Percentiles rank a stretch among this genome's conserved stretches.
These are phyloP conservation scores for Pedetes capensis DNA, from an alignment of 2,113 vertebrate species.

Conservation along the genomic window DNA sequence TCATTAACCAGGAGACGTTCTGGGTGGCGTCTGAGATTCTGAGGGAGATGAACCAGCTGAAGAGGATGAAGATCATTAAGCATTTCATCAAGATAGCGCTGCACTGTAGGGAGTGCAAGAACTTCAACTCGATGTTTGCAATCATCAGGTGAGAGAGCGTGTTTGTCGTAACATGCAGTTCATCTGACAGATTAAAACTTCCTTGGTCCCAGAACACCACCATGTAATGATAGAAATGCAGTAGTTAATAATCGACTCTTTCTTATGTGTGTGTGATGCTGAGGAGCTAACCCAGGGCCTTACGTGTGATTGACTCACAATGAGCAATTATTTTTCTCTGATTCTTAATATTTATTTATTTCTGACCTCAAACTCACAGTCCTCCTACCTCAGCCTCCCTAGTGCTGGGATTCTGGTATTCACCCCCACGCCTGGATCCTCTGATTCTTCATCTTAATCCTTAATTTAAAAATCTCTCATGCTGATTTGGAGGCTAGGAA, in stretches of 20 bases:
- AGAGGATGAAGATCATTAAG: constrained; percentile 98
- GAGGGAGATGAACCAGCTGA: constrained; percentile 95
- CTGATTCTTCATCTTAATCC: background rate
- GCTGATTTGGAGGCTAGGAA: background rate
- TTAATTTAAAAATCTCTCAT: background rate
- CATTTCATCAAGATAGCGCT: constrained; percentile 99
- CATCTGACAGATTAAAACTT: background rate
- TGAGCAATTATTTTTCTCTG: background rate
- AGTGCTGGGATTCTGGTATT: too few relatives aligned
- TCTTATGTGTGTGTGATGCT: background rate
- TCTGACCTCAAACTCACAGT: too few relatives aligned
- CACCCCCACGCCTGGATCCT: too few relatives aligned
- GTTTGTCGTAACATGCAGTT: background rate
- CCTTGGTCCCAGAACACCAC: background rate
- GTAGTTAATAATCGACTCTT: background rate
- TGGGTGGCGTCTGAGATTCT: constrained; percentile 98
- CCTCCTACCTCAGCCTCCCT: too few relatives aligned
- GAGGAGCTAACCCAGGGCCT: background rate
- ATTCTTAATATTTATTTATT: background rate
- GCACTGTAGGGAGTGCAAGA: constrained; percentile 99
- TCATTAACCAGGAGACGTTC: constrained; percentile 99
- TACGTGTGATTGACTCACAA: background rate
- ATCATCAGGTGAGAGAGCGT: constrained; percentile 92
- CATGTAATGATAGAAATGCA: background rate
- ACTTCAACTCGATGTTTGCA: constrained; percentile 99